A percentile compares a stretch with the other conserved stretches of the same genome.
Conservation (phyloP, 2,113 vertebrate species). For the Prietella phreatophila region DNA sequence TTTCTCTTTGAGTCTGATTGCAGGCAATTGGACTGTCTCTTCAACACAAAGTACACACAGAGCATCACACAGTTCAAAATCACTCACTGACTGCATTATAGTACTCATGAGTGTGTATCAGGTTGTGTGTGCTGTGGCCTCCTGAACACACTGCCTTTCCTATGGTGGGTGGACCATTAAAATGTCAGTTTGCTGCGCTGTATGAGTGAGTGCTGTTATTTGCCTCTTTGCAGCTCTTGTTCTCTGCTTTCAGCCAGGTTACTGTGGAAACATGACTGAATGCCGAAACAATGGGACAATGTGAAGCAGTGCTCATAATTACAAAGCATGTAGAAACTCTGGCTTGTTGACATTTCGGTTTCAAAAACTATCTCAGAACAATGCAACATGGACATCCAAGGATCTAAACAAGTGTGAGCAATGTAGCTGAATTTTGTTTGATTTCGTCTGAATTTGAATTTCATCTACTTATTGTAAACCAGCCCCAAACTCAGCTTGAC, state of each 20-base stretch:
- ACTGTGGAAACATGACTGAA: constrained; percentile 40
- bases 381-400: constrained; percentile 15
- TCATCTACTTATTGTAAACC: not conserved
- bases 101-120: not conserved
- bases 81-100: not conserved
- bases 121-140: not conserved
- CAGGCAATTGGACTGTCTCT: not conserved
- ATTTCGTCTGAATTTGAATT: not conserved
- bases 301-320: constrained; percentile 27
- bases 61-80: not conserved
- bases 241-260: constrained; percentile 36
- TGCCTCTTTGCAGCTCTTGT: constrained; percentile 17
- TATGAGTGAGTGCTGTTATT: constrained; percentile 37
- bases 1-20: not conserved
- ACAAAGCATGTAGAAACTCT: not conserved
- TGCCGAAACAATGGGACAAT: constrained; percentile 27
- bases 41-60: not conserved
- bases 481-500: too few species aligned
- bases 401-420: constrained; percentile 3
- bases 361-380: constrained; percentile 13
- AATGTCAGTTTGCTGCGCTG: constrained; percentile 4
- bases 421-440: not conserved
- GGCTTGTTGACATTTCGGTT: constrained; percentile 26
- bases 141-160: not conserved
- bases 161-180: not conserved